Conservation (phyloP, 1,140 invertebrate genomes). For the Drosophila littoralis region DNA sequence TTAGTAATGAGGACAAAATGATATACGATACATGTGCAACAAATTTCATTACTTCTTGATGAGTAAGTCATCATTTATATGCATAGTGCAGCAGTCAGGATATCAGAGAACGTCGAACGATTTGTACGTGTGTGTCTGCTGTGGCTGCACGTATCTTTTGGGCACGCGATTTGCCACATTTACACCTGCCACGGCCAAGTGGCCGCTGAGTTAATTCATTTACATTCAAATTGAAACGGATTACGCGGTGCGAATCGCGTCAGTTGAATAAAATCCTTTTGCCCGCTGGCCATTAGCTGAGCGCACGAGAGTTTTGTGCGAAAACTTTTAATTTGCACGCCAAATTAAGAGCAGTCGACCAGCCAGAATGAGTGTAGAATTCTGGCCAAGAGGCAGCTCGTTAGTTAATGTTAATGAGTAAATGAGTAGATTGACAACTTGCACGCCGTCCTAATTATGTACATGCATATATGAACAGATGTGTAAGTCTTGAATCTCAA, state of each 20-base stretch:
- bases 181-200: slow-evolving; percentile 24
- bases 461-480: not conserved
- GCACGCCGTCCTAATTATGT: slow-evolving; percentile 10
- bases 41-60: not conserved
- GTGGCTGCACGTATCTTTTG: slow-evolving; percentile 16
- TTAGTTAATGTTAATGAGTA: slow-evolving; percentile 49
- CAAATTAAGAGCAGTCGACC: slow-evolving; percentile 27
- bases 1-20: too few species aligned
- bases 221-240: slow-evolving; percentile 63
- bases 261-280: slow-evolving; percentile 16
- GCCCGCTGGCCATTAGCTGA: slow-evolving; percentile 6
- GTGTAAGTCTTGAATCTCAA: not conserved
- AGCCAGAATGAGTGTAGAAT: not conserved
- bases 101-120: not conserved
- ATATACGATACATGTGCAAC: not conserved
- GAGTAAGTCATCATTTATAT: not conserved
- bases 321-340: slow-evolving; percentile 55
- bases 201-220: slow-evolving; percentile 61
- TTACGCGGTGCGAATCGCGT: slow-evolving; percentile 37
- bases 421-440: slow-evolving; percentile 57
- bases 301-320: slow-evolving; percentile 38
- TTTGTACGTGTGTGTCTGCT: not conserved
- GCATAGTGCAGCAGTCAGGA: not conserved
- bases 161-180: slow-evolving; percentile 49
- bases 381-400: slow-evolving; percentile 8